Evolutionary conservation across 2,797 vertebrate genomes (phyloP).

Genomic region (Rhabdophis nuchalis): DNA sequence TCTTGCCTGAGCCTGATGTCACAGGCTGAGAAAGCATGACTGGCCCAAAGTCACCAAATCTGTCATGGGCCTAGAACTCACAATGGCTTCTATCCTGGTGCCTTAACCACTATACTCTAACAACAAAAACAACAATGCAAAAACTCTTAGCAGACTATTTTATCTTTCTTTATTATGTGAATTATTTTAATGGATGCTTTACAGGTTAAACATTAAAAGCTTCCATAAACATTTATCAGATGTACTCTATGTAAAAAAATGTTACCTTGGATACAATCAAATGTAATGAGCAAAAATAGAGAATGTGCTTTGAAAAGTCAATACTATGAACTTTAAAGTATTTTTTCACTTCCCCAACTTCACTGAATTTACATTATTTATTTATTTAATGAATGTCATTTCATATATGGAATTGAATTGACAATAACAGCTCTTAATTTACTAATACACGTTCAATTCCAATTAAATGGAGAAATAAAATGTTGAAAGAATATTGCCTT

Average conservation of each 20-base stretch:
- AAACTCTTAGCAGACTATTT: not conserved
- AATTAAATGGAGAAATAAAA: not conserved
- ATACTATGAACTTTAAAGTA: not conserved
- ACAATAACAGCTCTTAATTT: not conserved
- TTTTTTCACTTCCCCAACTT: not conserved
- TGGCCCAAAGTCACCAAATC: not conserved
- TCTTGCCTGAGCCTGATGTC: not conserved
- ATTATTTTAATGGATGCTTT: not conserved
- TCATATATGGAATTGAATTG: not conserved
- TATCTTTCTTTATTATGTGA: not conserved
- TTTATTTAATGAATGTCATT: not conserved
- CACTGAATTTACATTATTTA: not conserved
- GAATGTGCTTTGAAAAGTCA: not conserved
- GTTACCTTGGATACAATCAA: not conserved
- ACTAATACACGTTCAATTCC: not conserved
- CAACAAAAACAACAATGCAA: not conserved
- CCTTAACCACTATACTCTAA: not conserved
- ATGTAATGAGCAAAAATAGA: not conserved
- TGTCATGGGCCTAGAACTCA: not conserved
- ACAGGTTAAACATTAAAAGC: not conserved
- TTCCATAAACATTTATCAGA: not conserved
- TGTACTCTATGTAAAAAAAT: not conserved
- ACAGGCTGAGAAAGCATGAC: not conserved
- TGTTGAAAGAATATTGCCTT: not conserved
- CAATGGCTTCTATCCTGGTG: not conserved